Base-by-base conservation (phyloP, 2,113 vertebrate genomes). In the Tragulus kanchil region DNA sequence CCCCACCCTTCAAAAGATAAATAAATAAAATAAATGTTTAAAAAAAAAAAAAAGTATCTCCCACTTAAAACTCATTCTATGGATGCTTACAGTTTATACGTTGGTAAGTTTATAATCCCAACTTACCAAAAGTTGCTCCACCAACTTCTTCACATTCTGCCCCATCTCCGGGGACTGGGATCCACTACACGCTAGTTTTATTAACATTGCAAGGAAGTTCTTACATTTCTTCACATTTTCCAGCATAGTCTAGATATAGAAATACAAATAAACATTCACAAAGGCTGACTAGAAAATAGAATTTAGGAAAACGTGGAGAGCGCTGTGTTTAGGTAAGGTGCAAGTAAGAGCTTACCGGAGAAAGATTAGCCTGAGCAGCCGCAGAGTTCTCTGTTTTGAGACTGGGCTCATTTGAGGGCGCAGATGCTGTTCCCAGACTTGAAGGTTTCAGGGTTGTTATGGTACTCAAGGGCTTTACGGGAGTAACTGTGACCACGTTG, bases 211-310 rank as follows among this genome's bases (percentile, higher is more conserved):
- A 95, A 99, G 99, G 96, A 99, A 99, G 98, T 99, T 99, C 98
- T 99, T 99, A 98, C 99, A 99, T 98, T 99, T 99, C 98, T 99
- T 99, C 95, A 99, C 99, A 97, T 99, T 99, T 98, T 99, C 99
- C 96, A 99, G 92, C 62, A 99, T 99, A 77, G 99, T 98, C 99
- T 99, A 94, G 73, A 0, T 79, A 5, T 0, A 14, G 50, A 98
- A 97, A 98, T 91, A 96, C 48, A 98, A 97, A 93, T 77, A 97
- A 92, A 95, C 61, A 45, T 93, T 97, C 97, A 96, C 65, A 97
- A 97, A 78, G 54, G 52, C 94, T 62, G 78, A 67, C 31, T 42
- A 71, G 96, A 96, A 97, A 86, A 96, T 1, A 96, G 26, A 92
- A 97, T 50, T 65, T 16, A 95, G 97, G 93, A 95, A 87, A 95